Percentiles rank a stretch among this genome's conserved stretches.
Conservation (phyloP, 1,140 invertebrate genomes). For the Antheraea pernyi region DNA sequence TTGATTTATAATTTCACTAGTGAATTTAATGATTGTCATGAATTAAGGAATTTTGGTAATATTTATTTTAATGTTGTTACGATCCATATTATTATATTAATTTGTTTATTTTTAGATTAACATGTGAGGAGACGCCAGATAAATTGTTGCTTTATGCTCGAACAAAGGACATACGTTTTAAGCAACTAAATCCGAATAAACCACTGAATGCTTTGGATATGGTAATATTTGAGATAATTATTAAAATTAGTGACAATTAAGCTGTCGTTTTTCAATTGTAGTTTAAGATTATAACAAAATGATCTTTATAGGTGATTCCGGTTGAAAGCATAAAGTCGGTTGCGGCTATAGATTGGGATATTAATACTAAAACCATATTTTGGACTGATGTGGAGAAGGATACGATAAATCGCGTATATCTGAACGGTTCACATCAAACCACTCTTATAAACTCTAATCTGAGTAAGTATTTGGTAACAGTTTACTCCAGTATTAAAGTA, state of each 20-base stretch:
- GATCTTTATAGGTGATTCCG: conserved; percentile 82
- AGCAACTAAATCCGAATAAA: conserved; percentile 82
- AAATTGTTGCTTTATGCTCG: conserved; percentile 90
- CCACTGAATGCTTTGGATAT: conserved; percentile 84
- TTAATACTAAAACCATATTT: conserved; percentile 88
- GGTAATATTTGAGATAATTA: conserved; percentile 42
- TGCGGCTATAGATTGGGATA: conserved; percentile 91
- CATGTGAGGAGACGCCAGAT: conserved; percentile 86
- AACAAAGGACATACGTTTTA: conserved; percentile 88
- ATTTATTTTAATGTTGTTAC: not conserved
- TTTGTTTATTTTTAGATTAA: conserved; percentile 73
- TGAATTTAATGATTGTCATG: not conserved
- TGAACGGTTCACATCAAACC: conserved; percentile 88
- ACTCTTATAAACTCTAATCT: conserved; percentile 85
- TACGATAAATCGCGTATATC: conserved; percentile 87
- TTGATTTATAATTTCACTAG: not conserved
- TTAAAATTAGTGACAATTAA: not conserved
- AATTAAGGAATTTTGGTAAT: no score
- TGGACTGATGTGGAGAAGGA: conserved; percentile 93
- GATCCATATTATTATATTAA: not conserved
- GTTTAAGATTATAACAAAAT: no score
- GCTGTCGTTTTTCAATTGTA: not conserved
- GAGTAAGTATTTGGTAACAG: conserved; percentile 71
- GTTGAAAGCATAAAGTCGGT: conserved; percentile 90
- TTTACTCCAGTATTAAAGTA: no score